Evolutionary conservation across 37 sponge, comb jelly and placozoan species (phyloP).

Genomic region (Crambe crambe): DNA sequence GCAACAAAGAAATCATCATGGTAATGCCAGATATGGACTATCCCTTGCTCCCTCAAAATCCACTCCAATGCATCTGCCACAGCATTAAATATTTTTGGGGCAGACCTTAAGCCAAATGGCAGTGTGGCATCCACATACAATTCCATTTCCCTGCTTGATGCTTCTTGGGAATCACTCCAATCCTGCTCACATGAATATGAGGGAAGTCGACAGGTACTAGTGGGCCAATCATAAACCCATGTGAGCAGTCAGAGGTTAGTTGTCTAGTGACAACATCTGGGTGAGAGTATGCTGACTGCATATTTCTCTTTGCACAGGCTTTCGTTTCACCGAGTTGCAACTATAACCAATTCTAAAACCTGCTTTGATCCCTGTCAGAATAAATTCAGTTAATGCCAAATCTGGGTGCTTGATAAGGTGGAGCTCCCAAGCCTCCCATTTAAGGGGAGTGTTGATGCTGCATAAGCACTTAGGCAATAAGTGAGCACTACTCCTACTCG

Average conservation of each 20-base stretch:
- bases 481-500: no score
- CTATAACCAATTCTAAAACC: no score
- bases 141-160: no score
- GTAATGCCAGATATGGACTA: neutral
- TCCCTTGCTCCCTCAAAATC: neutral
- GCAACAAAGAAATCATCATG: neutral
- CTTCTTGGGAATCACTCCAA: neutral
- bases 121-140: constrained; percentile 9
- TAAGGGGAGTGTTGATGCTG: no score
- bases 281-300: no score
- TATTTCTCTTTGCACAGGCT: neutral
- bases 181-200: neutral
- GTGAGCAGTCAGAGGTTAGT: neutral
- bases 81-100: constrained; percentile 18
- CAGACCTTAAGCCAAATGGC: constrained; percentile 12
- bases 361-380: no score
- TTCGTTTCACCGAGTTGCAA: no score
- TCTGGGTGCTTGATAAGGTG: no score
- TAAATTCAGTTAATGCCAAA: no score
- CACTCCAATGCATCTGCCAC: neutral
- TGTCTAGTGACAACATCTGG: neutral
- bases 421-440: no score
- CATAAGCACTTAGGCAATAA: no score
- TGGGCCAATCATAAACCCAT: neutral
- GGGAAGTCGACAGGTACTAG: neutral